phyloP scores from a whole-genome alignment of 2,797 vertebrate genomes.

The Hypotaenidia philippensis region DNA sequence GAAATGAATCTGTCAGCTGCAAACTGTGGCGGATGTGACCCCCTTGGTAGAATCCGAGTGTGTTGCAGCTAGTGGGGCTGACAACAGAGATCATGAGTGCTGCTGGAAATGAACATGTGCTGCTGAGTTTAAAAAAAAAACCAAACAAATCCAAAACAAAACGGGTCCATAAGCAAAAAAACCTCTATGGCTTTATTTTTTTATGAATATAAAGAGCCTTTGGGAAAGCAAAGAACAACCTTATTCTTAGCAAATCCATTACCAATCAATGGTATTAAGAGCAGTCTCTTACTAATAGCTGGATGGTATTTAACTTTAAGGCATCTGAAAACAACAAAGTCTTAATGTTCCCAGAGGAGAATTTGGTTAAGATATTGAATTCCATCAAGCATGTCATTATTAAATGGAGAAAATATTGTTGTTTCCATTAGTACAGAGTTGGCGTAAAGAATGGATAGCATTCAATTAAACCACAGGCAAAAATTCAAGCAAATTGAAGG shows the following conservation, averaged over 20 bases:
- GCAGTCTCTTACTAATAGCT: neutral
- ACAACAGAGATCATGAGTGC: constrained; percentile 18
- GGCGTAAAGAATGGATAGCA: constrained; percentile 5
- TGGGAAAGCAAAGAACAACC: constrained; percentile 1
- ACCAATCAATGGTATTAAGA: constrained; percentile 29
- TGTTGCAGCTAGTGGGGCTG: constrained; percentile 39
- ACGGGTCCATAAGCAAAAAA: neutral
- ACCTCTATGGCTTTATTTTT: neutral
- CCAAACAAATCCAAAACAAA: neutral
- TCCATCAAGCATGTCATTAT: constrained; percentile 22
- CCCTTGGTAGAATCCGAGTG: constrained; percentile 57
- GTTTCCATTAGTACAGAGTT: constrained; percentile 43
- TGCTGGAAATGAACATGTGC: constrained; percentile 2
- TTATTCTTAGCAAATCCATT: constrained; percentile 38
- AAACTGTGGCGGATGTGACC: constrained; percentile 58
- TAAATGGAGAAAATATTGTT: constrained; percentile 46
- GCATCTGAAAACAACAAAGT: constrained; percentile 8
- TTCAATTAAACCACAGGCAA: constrained; percentile 22
- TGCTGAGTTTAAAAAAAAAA: neutral
- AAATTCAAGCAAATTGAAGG: constrained; percentile 21
- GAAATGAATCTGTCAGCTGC: constrained; percentile 78
- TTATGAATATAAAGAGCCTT: constrained; percentile 14
- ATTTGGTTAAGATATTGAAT: constrained; percentile 53
- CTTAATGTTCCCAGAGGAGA: constrained; percentile 43
- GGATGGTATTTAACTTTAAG: constrained; percentile 43